A percentile compares a stretch with the other conserved stretches of the same genome.
These are phyloP conservation scores for Conus canariensis DNA, from an alignment of 2,888 invertebrate genomes.

Conservation along the genomic window DNA sequence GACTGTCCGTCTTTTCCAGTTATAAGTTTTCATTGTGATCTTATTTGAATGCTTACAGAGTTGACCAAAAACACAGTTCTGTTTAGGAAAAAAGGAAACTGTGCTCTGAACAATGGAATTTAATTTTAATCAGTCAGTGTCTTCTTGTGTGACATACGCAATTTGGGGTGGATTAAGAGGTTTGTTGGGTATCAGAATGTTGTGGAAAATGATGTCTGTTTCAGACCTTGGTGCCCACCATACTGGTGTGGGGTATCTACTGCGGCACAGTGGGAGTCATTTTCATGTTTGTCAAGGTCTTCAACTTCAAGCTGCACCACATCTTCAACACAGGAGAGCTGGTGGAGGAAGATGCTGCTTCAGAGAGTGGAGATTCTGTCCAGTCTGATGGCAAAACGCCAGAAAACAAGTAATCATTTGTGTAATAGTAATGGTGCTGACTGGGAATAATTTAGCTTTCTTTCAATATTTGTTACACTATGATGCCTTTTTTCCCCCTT, in stretches of 20 bases:
- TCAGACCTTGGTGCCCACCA: constrained; percentile 92
- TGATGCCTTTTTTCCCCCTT: neutral
- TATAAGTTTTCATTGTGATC: too few species aligned
- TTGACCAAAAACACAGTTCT: too few species aligned
- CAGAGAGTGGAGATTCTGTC: constrained; percentile 47
- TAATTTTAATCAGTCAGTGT: too few species aligned
- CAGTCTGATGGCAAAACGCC: constrained; percentile 44
- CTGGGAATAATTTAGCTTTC: neutral
- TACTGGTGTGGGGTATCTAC: constrained; percentile 92
- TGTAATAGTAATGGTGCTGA: neutral
- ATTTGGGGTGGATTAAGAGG: too few species aligned
- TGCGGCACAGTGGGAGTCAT: constrained; percentile 89
- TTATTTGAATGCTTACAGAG: too few species aligned
- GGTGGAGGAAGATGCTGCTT: constrained; percentile 67
- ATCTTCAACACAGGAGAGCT: constrained; percentile 96
- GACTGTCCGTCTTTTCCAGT: too few species aligned
- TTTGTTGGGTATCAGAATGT: too few species aligned
- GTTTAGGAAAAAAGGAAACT: too few species aligned
- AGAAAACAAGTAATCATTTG: constrained; percentile 42
- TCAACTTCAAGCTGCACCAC: constrained; percentile 93
- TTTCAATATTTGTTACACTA: neutral
- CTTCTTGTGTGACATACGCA: too few species aligned
- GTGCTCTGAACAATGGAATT: too few species aligned
- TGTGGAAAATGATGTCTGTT: constrained; percentile 64
- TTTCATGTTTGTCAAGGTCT: constrained; percentile 90